Evolutionary conservation across 2,888 invertebrate species (phyloP), one percentile per base, ranked within the genome.

Genomic region (Seira ritae): DNA sequence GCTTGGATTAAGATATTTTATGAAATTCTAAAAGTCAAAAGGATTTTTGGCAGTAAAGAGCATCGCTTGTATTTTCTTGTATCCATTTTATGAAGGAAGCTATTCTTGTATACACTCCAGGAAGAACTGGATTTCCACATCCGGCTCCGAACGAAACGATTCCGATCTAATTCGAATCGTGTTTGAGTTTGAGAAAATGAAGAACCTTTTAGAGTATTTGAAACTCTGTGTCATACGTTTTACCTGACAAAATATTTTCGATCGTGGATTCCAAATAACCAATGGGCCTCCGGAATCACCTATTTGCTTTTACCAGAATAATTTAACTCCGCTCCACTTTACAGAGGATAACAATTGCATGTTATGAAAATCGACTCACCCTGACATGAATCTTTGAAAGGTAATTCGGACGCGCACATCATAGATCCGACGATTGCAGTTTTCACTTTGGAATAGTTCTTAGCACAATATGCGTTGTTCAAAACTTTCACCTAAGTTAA

Each of bases 221-320:
- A 2, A 20, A 22, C 22, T 19, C 12, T 42, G 6, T 12, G 12
- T 8, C 42, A 42, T 42, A 12, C 42, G 12, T 42, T 42, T 42
- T 42, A 77, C 77, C 78, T 69, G 74, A 17, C 68, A 69, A 24
- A 75, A 79, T 19, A 75, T 31, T 60, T 81, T 77, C 0, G 70
- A 62, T 1, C 42, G 12, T 76, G 1, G 67, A 31, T 71, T 76
- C 62, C 55, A 71, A 8, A 81, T 10, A 12, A 84, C 15, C 0
- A 84, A 55, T 0, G 84, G 81, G 4, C 81, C 80, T 17, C 84
- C 84, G 1, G 84, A 84, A 23, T 84, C 84, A 15, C 84, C 84
- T 81, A 42, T 8, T 42, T 42, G 8, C 50, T 20, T 31, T 65
- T 24, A 15, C 17, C 17, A 62, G 17, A 73, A 73, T 62, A 8